phyloP scores from a whole-genome alignment of 2,888 invertebrate species.

The Cyaniris semiargus region DNA sequence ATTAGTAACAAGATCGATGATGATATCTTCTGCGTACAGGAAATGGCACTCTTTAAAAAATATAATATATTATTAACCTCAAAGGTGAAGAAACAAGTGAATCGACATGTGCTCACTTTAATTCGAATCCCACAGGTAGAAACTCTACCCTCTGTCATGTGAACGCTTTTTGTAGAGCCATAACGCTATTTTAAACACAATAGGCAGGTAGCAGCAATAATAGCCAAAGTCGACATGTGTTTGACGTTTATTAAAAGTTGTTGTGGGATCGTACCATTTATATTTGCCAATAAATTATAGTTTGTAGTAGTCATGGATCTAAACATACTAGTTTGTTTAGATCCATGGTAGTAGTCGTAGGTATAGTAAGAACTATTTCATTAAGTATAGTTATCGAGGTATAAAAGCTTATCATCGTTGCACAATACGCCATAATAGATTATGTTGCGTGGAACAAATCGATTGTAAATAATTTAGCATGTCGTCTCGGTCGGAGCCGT shows the following conservation, averaged over 20 bases:
- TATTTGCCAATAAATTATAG: not conserved
- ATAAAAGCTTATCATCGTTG: conserved; percentile 51
- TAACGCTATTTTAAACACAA: conserved; percentile 7
- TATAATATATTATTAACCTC: not conserved
- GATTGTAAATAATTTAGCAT: conserved; percentile 49
- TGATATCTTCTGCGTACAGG: not conserved
- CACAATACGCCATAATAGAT: conserved; percentile 62
- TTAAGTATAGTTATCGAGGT: not conserved
- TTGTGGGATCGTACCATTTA: not conserved
- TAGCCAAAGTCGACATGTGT: conserved; percentile 7
- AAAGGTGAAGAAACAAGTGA: not conserved
- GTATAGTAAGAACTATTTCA: not conserved
- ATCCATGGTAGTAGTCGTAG: not conserved
- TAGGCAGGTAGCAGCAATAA: conserved; percentile 11
- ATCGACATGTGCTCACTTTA: not conserved
- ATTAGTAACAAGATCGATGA: not conserved
- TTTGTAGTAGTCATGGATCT: not conserved
- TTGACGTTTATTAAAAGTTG: not conserved
- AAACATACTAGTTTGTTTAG: too few species aligned
- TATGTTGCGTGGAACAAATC: conserved; percentile 67
- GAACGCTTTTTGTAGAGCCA: not conserved
- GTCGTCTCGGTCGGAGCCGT: conserved; percentile 6
- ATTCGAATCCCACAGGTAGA: conserved; percentile 6
- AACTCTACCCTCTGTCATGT: conserved; percentile 15
- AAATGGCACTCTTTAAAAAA: not conserved